Evolutionary conservation across 2,113 vertebrate species (phyloP).

Genomic region (Acrocephalus kingi): DNA sequence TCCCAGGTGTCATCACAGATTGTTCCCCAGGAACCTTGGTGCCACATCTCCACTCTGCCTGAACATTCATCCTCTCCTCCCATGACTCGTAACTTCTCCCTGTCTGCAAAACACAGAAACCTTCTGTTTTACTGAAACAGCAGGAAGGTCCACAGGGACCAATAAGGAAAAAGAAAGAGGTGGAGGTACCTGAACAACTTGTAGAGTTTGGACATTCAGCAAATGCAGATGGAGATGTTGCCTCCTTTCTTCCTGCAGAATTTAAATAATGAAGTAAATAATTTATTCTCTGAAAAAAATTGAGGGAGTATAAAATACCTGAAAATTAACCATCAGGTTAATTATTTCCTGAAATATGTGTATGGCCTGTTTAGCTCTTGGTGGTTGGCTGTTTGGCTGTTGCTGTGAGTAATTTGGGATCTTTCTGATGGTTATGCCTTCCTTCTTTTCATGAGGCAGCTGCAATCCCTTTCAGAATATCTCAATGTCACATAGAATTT

Average conservation of each 20-base stretch:
- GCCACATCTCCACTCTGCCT: constrained; percentile 64
- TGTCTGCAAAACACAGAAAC: constrained; percentile 47
- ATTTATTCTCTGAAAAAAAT: not conserved
- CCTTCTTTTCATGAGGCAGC: not conserved
- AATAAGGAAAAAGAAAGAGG: not conserved
- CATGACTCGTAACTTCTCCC: constrained; percentile 42
- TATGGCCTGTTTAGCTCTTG: not conserved
- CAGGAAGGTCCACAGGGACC: not conserved
- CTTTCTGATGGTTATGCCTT: not conserved
- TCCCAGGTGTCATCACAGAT: constrained; percentile 61
- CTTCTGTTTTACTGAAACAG: not conserved
- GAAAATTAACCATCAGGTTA: not conserved
- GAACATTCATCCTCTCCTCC: constrained; percentile 44
- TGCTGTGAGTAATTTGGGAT: not conserved
- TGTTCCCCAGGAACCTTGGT: constrained; percentile 57
- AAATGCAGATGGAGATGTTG: not conserved
- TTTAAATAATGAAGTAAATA: not conserved
- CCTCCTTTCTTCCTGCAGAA: constrained; percentile 23
- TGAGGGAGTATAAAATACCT: not conserved
- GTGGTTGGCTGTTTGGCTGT: not conserved
- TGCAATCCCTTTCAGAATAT: not conserved
- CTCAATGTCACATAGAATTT: not conserved
- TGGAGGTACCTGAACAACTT: constrained; percentile 48
- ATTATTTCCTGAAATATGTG: not conserved
- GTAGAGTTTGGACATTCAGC: constrained; percentile 46